Evolutionary conservation across 2,888 invertebrate genomes (phyloP).

Genomic region (Parelbella ahira): DNA sequence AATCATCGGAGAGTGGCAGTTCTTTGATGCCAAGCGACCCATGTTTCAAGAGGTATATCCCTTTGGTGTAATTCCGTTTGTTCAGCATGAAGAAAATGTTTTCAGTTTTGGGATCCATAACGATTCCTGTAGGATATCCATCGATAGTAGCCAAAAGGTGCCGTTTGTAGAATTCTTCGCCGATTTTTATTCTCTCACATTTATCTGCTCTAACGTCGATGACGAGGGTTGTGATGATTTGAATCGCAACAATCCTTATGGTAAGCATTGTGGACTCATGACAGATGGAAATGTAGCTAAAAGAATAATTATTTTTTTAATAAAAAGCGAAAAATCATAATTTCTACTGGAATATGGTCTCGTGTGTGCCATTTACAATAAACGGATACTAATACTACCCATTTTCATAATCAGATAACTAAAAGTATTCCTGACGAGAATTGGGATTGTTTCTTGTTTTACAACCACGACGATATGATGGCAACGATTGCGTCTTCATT

Average conservation of each 20-base stretch:
- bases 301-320: no score
- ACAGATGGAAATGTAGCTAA: constrained; percentile 36
- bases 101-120: constrained; percentile 60
- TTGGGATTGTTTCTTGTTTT: no score
- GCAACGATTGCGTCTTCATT: no score
- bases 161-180: constrained; percentile 60
- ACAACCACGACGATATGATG: no score
- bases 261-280: constrained; percentile 47
- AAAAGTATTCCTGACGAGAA: no score
- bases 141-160: constrained; percentile 65
- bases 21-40: constrained; percentile 65
- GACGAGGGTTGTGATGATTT: constrained; percentile 35
- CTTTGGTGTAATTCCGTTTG: constrained; percentile 69
- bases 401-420: no score
- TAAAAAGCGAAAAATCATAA: no score
- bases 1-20: constrained; percentile 59
- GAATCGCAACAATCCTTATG: constrained; percentile 34
- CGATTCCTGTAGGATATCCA: constrained; percentile 65
- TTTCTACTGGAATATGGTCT: no score
- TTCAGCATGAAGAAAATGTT: constrained; percentile 67
- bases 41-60: constrained; percentile 60
- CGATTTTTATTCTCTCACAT: constrained; percentile 66
- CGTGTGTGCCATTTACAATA: no score
- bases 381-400: no score
- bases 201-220: constrained; percentile 39